Evolutionary conservation across 2,888 invertebrate genomes (phyloP).

Genomic region (Anarsia innoxiella): DNA sequence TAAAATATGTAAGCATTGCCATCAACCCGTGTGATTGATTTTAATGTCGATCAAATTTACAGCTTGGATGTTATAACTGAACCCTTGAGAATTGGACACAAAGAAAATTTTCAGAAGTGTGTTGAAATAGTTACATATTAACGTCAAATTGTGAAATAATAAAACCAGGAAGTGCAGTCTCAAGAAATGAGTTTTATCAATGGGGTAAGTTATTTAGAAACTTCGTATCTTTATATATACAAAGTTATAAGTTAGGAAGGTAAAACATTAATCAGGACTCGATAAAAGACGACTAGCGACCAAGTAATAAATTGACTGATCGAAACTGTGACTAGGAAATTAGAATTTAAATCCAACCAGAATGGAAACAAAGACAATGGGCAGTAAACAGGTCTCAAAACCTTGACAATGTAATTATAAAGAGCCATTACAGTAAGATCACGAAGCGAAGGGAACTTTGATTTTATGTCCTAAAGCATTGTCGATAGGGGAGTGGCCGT

Average conservation of each 20-base stretch:
- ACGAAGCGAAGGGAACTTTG: slow-evolving; percentile 33
- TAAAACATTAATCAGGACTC: not conserved
- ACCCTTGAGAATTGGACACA: slow-evolving; percentile 25
- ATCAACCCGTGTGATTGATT: slow-evolving; percentile 36
- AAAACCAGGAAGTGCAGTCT: too few species aligned
- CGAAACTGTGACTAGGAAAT: slow-evolving; percentile 8
- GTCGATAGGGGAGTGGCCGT: slow-evolving; percentile 4
- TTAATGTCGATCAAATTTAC: slow-evolving; percentile 35
- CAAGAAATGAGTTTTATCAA: too few species aligned
- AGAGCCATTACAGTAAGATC: slow-evolving; percentile 30
- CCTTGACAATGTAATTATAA: slow-evolving; percentile 50
- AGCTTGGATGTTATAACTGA: slow-evolving; percentile 17
- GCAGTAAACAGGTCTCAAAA: slow-evolving; percentile 32
- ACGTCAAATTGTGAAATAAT: too few species aligned
- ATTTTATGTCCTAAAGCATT: slow-evolving; percentile 10
- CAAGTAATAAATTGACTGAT: slow-evolving; percentile 5
- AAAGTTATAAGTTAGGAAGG: too few species aligned
- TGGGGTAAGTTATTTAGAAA: not conserved
- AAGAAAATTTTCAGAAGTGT: too few species aligned
- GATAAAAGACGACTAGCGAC: slow-evolving; percentile 6
- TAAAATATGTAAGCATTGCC: slow-evolving; percentile 23
- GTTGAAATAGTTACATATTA: too few species aligned
- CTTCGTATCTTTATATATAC: not conserved
- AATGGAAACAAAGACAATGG: slow-evolving; percentile 32
- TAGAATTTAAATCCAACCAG: slow-evolving; percentile 9